Conservation (phyloP, 2,888 invertebrate species). For the Euproctis similis region DNA sequence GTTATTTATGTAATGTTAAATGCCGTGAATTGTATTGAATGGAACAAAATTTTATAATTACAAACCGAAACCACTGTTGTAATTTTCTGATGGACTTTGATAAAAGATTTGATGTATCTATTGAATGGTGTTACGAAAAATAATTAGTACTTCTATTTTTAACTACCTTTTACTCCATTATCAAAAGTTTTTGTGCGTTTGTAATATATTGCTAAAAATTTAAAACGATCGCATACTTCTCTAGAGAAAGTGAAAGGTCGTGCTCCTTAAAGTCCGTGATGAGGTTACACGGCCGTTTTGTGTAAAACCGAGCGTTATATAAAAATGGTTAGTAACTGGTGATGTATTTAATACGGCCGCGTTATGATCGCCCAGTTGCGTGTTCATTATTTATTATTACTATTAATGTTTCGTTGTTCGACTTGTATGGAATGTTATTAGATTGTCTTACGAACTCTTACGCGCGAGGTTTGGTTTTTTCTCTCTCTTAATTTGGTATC, state of each 20-base stretch:
- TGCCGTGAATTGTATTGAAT: no score
- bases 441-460: slow-evolving; percentile 16
- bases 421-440: slow-evolving; percentile 30
- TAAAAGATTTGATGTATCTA: no score
- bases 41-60: no score
- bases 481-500: no score
- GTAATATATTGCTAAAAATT: not conserved
- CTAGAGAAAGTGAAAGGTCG: slow-evolving; percentile 64
- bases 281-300: slow-evolving; percentile 26
- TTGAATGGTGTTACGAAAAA: no score
- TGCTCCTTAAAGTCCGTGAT: slow-evolving; percentile 29
- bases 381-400: slow-evolving; percentile 30
- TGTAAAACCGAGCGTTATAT: slow-evolving; percentile 13
- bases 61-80: no score
- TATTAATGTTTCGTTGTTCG: slow-evolving; percentile 25
- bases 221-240: slow-evolving; percentile 34
- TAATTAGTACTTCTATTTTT: no score
- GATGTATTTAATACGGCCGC: slow-evolving; percentile 22
- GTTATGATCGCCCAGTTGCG: slow-evolving; percentile 31
- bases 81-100: no score
- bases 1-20: no score
- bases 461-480: no score
- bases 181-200: no score
- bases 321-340: slow-evolving; percentile 10
- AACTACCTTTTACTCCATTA: no score